Percentiles rank a stretch among this genome's conserved stretches.
phyloP scores from a whole-genome alignment of 1,140 invertebrate genomes.

The Phymastichus coffea region DNA sequence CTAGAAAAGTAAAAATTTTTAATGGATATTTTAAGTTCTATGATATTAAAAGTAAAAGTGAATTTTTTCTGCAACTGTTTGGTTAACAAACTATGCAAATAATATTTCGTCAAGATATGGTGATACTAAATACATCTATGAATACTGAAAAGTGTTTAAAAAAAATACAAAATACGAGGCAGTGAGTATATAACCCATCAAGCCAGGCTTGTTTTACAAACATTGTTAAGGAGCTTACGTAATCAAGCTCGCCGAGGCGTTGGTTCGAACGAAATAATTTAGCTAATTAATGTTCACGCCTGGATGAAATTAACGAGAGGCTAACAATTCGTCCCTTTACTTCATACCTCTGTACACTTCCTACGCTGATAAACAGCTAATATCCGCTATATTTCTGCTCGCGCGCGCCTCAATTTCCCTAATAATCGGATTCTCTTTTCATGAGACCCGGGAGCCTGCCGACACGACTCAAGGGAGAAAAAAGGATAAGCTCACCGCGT shows the following conservation, averaged over 20 bases:
- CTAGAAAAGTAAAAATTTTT: too few species aligned
- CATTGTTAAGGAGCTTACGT: background rate
- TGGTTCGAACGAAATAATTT: background rate
- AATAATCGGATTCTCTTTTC: conserved; percentile 41
- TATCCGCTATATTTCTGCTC: conserved; percentile 38
- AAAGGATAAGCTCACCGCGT: background rate
- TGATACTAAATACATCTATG: too few species aligned
- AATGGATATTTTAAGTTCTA: too few species aligned
- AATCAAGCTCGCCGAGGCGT: background rate
- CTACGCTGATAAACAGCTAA: conserved; percentile 35
- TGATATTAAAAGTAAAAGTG: too few species aligned
- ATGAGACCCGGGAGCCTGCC: conserved; percentile 18
- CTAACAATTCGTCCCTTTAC: background rate
- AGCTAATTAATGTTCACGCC: conserved; percentile 11
- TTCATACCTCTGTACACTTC: background rate
- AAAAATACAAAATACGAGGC: too few species aligned
- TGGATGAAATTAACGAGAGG: conserved; percentile 10
- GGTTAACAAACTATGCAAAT: too few species aligned
- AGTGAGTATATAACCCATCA: too few species aligned
- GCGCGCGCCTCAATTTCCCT: conserved; percentile 30
- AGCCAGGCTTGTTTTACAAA: too few species aligned
- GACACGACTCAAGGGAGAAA: conserved; percentile 5
- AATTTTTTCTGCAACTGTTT: too few species aligned
- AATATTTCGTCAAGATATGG: too few species aligned
- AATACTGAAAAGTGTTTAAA: too few species aligned